Evolutionary conservation across 1,140 invertebrate genomes (phyloP), one percentile per base, ranked within the genome.

Genomic region (Pseudachorutes palmiensis): DNA sequence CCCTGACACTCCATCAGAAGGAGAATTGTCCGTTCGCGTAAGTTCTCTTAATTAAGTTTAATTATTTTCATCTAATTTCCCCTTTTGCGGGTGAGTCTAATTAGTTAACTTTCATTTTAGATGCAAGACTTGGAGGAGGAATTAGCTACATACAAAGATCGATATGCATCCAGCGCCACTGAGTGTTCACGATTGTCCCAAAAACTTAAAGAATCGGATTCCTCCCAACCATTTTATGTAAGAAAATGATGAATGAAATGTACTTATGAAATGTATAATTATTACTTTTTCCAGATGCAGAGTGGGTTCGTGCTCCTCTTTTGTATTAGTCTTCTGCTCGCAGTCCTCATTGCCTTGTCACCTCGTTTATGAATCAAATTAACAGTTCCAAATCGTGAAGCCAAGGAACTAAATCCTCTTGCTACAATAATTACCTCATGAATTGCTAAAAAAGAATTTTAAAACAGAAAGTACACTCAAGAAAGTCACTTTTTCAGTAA

Each of bases 91-190:
- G 19, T 45, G 9, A 19, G 36, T 9, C 9, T 45, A 12, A 45
- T 12, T 12, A 45, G 19, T 45, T 45, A 45, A 45, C 36, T n/a
- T n/a, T n/a, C n/a, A n/a, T n/a, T n/a, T n/a, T 26, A 74, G 72
- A 36, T 74, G 33, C 31, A 68, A 33, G 60, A 66, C 48, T 33
- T 64, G 41, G 72, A 74, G 60, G 72, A 71, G 29, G 72, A 74
- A 48, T 65, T 74, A 41, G 67, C 69, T 14, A 70, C 62, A n/a
- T 74, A 68, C 58, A 74, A 74, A 62, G 65, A 71, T 64, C 55
- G 64, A 14, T 74, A 68, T 45, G 64, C 64, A 28, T 51, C 69
- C 55, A 60, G 49, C 45, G 55, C 65, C 16, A 58, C 65, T 22
- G 70, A 71, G 31, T 60, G 41, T 68, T 24, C 62, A 62, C 58